Percentiles rank a stretch among this genome's conserved stretches.
Evolutionary conservation across 2,113 vertebrate genomes (phyloP).

Genomic region (Cygnus buccinator): DNA sequence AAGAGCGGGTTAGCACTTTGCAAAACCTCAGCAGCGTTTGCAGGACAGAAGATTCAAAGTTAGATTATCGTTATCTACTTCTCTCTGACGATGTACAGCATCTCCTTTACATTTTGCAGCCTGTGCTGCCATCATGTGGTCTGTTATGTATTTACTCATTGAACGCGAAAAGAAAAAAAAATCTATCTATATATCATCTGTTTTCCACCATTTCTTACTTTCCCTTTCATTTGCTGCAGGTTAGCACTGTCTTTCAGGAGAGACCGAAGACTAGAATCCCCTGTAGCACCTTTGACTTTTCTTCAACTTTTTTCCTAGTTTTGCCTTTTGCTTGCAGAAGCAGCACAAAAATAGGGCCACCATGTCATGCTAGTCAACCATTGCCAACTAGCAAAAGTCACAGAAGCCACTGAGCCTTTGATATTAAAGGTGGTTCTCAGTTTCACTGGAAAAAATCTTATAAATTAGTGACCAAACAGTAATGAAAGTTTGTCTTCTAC

Average conservation of each 20-base stretch:
- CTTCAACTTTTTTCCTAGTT: neutral
- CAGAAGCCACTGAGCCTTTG: neutral
- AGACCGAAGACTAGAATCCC: neutral
- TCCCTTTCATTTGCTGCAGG: neutral
- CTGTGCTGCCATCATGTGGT: constrained; percentile 79
- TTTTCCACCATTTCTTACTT: neutral
- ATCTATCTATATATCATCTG: rapidly evolving
- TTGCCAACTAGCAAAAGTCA: neutral
- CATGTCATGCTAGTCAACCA: rapidly evolving
- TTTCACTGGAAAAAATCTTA: neutral
- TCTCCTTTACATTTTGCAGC: constrained; percentile 23
- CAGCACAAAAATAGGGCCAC: neutral
- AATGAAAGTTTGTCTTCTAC: neutral
- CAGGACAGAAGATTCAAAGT: neutral
- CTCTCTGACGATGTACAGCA: neutral
- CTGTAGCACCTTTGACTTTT: neutral
- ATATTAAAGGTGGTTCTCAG: neutral
- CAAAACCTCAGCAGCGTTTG: neutral
- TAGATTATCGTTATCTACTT: neutral
- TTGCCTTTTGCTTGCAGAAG: neutral
- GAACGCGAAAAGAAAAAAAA: neutral
- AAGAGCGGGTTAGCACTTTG: neutral
- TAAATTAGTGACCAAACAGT: neutral
- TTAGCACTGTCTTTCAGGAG: neutral
- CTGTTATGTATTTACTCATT: rapidly evolving